These are phyloP conservation scores for Dromius quadrimaculatus DNA, from an alignment of 2,888 invertebrate species.

Conservation along the genomic window DNA sequence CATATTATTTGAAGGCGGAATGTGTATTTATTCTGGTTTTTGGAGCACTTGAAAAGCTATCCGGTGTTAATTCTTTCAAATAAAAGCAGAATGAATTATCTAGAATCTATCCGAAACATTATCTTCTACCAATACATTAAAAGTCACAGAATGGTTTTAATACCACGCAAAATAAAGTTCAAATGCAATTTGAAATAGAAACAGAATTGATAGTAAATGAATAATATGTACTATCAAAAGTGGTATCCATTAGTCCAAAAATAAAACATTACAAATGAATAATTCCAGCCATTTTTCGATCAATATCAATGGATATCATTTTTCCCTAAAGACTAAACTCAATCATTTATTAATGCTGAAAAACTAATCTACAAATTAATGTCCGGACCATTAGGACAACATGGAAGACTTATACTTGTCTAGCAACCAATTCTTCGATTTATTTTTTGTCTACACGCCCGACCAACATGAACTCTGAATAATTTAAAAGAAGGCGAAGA, in stretches of 20 bases:
- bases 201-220: too few species aligned
- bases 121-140: too few species aligned
- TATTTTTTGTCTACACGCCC: slow-evolving; percentile 20
- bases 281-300: slow-evolving; percentile 39
- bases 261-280: slow-evolving; percentile 43
- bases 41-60: too few species aligned
- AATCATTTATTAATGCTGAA: slow-evolving; percentile 48
- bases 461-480: not conserved
- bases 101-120: too few species aligned
- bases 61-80: too few species aligned
- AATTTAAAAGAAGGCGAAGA: not conserved
- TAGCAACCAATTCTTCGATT: slow-evolving; percentile 13
- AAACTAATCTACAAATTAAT: slow-evolving; percentile 47
- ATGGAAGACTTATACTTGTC: slow-evolving; percentile 15
- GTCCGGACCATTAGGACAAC: slow-evolving; percentile 27
- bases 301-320: slow-evolving; percentile 42
- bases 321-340: slow-evolving; percentile 43
- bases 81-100: too few species aligned
- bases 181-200: too few species aligned
- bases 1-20: too few species aligned
- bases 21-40: too few species aligned
- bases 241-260: slow-evolving; percentile 19
- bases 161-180: too few species aligned
- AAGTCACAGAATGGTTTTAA: too few species aligned
- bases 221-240: too few species aligned